Evolutionary conservation across 2,888 invertebrate genomes (phyloP), one percentile per base, ranked within the genome.

Genomic region (Oxyteleia sp.): DNA sequence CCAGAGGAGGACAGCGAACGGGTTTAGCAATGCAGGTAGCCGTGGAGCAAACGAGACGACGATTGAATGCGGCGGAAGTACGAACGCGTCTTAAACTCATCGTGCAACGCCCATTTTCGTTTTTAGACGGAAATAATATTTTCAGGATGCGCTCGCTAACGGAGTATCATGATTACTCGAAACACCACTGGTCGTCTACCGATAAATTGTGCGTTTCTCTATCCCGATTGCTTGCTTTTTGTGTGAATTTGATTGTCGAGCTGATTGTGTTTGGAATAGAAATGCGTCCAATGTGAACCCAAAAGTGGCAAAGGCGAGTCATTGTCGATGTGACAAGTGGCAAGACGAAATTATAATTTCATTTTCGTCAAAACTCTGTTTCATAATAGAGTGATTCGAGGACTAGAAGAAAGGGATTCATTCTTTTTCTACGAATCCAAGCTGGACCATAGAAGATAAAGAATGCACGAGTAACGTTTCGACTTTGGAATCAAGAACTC

Each of bases 71-170:
- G 84, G 63, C 85, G 86, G 86, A 88, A 88, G 64, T 51, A 61
- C 49, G 76, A 47, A 71, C 35, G 72, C 53, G 66, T 84, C 85
- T 82, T 79, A 32, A 72, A 84, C 81, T 72, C 75, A 16, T 59
- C 71, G 53, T 75, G 61, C 61, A 66, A 53, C 84, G 79, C 71
- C 82, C 82, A 84, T 84, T 86, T 87, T 61, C 83, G 69, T 84
- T 84, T 85, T 45, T 80, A 86, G 87, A 86, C 87, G 87, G 88
- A 88, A 88, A 85, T 82, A 81, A 74, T 84, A 55, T 71, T 55
- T 82, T 84, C 72, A 76, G 72, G 53, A 84, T 85, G 85, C 87
- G 78, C 75, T 76, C 72, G 85, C 78, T 87, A 89, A 89, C 88
- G 88, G 86, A 88, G 86, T 87, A 84, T 86, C 68, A 81, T 84